Percentiles rank a stretch among this genome's conserved stretches.
These are phyloP conservation scores for Oasisia sp. DNA, from an alignment of 2,888 invertebrate species.

Conservation along the genomic window DNA sequence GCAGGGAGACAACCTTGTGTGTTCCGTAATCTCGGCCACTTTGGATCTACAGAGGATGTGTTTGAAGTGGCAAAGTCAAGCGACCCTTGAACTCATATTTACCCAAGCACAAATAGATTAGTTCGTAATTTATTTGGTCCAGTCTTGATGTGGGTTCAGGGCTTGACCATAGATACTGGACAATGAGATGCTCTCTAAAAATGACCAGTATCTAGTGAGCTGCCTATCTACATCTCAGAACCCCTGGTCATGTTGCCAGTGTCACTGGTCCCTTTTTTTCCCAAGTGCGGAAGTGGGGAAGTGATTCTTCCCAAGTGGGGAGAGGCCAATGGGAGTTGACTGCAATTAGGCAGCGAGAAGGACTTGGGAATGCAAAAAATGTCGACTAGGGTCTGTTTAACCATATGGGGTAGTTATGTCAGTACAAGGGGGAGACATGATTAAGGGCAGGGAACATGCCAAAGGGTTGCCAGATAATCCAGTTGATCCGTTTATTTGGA, in stretches of 20 bases:
- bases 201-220: not conserved
- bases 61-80: slow-evolving; percentile 24
- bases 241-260: not conserved
- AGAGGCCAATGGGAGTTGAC: not conserved
- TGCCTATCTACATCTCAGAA: not conserved
- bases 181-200: not conserved
- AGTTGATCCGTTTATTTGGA: slow-evolving; percentile 20
- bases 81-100: slow-evolving; percentile 23
- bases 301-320: not conserved
- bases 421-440: not conserved
- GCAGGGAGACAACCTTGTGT: not conserved
- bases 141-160: slow-evolving; percentile 23
- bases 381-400: not conserved
- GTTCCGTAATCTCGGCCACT: not conserved
- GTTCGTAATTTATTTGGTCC: slow-evolving; percentile 21
- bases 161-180: slow-evolving; percentile 22
- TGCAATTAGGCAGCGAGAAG: slow-evolving; percentile 18
- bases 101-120: slow-evolving; percentile 19
- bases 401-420: slow-evolving; percentile 7
- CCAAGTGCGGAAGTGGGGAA: not conserved
- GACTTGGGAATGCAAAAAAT: slow-evolving; percentile 20
- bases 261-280: not conserved
- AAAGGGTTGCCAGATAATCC: slow-evolving; percentile 17
- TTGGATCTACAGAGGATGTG: slow-evolving; percentile 14
- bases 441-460: not conserved